Evolutionary conservation across 2,888 invertebrate species (phyloP).

Genomic region (Parochlus steinenii): DNA sequence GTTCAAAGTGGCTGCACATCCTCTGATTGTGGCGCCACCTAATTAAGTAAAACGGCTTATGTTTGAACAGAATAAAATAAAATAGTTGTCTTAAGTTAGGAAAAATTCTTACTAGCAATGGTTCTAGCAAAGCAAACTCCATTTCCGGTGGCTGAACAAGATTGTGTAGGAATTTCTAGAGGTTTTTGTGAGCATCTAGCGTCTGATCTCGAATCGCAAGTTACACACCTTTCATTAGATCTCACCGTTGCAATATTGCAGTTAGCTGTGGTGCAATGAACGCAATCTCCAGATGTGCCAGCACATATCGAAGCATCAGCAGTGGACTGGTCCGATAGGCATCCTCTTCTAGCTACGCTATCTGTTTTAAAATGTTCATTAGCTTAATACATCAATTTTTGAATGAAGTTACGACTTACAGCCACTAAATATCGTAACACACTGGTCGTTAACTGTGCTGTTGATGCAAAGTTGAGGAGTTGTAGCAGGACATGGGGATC

Average conservation of each 20-base stretch:
- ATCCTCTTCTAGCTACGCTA: neutral
- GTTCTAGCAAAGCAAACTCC: conserved; percentile 9
- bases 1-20: conserved; percentile 2
- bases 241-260: conserved; percentile 6
- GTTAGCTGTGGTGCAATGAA: conserved; percentile 3
- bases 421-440: conserved; percentile 6
- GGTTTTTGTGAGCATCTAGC: conserved; percentile 7
- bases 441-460: conserved; percentile 1
- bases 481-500: neutral
- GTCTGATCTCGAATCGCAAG: conserved; percentile 7
- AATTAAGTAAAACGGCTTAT: too few species aligned
- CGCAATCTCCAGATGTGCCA: neutral
- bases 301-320: neutral
- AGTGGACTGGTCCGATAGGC: conserved; percentile 3
- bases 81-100: neutral
- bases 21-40: conserved; percentile 1
- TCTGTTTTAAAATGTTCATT: conserved; percentile 1
- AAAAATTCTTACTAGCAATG: neutral
- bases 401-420: conserved; percentile 3
- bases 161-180: neutral
- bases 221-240: conserved; percentile 3
- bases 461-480: neutral
- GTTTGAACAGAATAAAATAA: too few species aligned
- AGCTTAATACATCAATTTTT: neutral
- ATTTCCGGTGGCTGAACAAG: neutral